Evolutionary conservation across 2,113 vertebrate genomes (phyloP).

Genomic region (Spea multiplicata): DNA sequence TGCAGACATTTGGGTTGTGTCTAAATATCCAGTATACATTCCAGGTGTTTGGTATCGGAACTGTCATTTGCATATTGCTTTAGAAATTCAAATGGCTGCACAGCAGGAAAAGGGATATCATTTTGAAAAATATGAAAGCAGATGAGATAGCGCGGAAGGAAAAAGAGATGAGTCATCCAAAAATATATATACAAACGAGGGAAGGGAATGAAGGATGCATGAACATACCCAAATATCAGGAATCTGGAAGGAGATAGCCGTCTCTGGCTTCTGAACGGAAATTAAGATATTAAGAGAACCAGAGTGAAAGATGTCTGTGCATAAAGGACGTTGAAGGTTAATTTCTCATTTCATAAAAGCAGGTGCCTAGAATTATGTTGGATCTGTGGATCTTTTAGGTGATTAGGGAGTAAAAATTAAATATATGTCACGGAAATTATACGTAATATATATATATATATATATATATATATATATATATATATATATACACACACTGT

Average conservation of each 20-base stretch:
- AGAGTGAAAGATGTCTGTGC: conserved; percentile 18
- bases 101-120: conserved; percentile 17
- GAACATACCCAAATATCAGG: conserved; percentile 24
- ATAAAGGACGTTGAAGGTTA: neutral
- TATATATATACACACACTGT: too few relatives aligned
- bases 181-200: conserved; percentile 17
- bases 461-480: too few relatives aligned
- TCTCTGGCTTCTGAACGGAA: conserved; percentile 16
- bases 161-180: conserved; percentile 30
- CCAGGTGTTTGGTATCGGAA: conserved; percentile 22
- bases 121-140: conserved; percentile 31
- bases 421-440: too few relatives aligned
- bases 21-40: neutral
- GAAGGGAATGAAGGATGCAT: conserved; percentile 21
- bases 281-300: conserved; percentile 15
- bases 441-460: too few relatives aligned
- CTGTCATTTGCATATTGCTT: conserved; percentile 12
- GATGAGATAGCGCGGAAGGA: conserved; percentile 4
- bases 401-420: too few relatives aligned
- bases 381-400: too few relatives aligned
- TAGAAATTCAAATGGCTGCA: conserved; percentile 23
- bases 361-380: too few relatives aligned
- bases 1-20: too few relatives aligned
- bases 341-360: too few relatives aligned
- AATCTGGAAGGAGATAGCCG: conserved; percentile 17